Conservation (phyloP, 2,888 invertebrate species). For the Tetragonisca angustula region DNA sequence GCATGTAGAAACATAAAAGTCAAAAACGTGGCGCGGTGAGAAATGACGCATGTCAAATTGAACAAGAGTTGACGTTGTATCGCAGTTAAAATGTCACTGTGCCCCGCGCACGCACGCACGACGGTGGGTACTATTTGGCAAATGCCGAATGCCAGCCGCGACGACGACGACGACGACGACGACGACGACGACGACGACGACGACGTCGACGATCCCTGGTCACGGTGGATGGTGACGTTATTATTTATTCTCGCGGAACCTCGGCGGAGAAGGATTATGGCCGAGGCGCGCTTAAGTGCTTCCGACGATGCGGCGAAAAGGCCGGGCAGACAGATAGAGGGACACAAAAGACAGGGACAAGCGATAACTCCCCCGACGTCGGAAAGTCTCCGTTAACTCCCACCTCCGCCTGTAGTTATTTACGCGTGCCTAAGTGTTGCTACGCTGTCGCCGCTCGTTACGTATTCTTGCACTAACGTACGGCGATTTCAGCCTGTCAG, state of each 20-base stretch:
- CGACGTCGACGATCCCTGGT: too few relatives aligned
- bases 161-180: too few relatives aligned
- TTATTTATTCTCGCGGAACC: too few relatives aligned
- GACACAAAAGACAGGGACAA: background rate
- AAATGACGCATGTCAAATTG: background rate
- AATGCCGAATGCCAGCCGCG: background rate
- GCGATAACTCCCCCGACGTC: constrained; percentile 31
- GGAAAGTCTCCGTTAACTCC: constrained; percentile 22
- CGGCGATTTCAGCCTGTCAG: constrained; percentile 11
- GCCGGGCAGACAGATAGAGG: background rate
- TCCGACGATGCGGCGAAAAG: background rate
- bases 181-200: too few relatives aligned
- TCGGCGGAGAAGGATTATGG: too few relatives aligned
- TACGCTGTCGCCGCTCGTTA: too few relatives aligned
- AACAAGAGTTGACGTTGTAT: background rate
- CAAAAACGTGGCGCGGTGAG: background rate
- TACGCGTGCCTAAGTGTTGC: too few relatives aligned
- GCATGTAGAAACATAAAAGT: too few relatives aligned
- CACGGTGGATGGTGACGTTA: too few relatives aligned
- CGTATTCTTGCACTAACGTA: constrained; percentile 42
- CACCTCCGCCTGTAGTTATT: too few relatives aligned
- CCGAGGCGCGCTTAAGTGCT: background rate
- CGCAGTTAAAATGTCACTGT: too few relatives aligned
- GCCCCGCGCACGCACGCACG: too few relatives aligned
- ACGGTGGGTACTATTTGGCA: background rate